These are phyloP conservation scores for Echeneis naucrates DNA, from an alignment of 2,797 vertebrate species.

Conservation along the genomic window DNA sequence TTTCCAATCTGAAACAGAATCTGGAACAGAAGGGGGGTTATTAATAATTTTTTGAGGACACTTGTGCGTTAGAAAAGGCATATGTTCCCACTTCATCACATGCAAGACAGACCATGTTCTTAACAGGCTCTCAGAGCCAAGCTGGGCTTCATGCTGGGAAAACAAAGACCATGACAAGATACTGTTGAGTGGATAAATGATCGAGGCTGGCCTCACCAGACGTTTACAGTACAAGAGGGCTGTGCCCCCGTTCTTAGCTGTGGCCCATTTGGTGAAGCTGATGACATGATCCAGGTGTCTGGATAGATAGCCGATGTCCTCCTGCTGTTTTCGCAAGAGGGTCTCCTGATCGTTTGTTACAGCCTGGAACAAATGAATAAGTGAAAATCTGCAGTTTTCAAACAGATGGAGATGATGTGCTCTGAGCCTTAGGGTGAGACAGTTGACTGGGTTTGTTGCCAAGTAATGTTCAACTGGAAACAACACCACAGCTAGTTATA, in stretches of 20 bases:
- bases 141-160: conserved; percentile 3
- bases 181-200: conserved; percentile 19
- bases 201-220: conserved; percentile 82
- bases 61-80: conserved; percentile 40
- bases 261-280: conserved; percentile 91
- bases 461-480: conserved; percentile 16
- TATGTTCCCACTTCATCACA: conserved; percentile 52
- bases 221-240: conserved; percentile 93
- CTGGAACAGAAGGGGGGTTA: conserved; percentile 70
- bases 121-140: neutral
- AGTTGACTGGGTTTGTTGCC: conserved; percentile 19
- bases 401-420: conserved; percentile 42
- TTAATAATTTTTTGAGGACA: conserved; percentile 56
- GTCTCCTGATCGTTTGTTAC: conserved; percentile 87
- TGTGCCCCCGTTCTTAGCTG: conserved; percentile 86
- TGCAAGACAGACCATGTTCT: conserved; percentile 15
- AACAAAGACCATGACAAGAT: conserved; percentile 21
- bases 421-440: conserved; percentile 36
- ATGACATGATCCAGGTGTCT: conserved; percentile 92
- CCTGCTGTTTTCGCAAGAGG: conserved; percentile 89
- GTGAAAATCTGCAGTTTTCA: conserved; percentile 45
- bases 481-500: conserved; percentile 14
- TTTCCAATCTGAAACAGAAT: conserved; percentile 82
- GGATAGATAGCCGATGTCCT: conserved; percentile 88
- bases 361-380: conserved; percentile 66